Base-by-base conservation (phyloP, 1,140 invertebrate genomes). In the Drosophila mayri region DNA sequence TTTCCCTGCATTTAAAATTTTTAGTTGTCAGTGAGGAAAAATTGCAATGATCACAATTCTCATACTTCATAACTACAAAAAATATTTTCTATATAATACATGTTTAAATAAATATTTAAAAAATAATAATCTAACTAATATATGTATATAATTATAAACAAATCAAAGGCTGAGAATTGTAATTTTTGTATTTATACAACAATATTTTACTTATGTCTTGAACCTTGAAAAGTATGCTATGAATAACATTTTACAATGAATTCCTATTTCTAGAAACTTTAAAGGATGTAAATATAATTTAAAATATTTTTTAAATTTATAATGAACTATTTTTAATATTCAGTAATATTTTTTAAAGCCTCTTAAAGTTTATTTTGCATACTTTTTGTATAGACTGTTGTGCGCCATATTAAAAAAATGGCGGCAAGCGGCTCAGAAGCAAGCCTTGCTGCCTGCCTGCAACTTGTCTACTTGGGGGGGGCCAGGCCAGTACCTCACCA, bases 331-430 rank as follows among this genome's bases (percentile, higher is more conserved):
- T 32, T 25, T 6, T 12, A 30, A 1, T 10, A 16, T 28, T 20
- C 9, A 20, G 18, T 22, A 30, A 18, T 14, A 63, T 22, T 41
- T 58, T 58, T 40, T 40, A 12, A 25, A 14, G 28, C 20, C 37
- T 32, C 50, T 54, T 52, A 20, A 22, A 62, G 46, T 40, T 43
- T n/a, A 18, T 32, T 52, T 7, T 32, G 11, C 12, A n/a, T n/a
- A n/a, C n/a, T 76, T 49, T 67, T 57, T 46, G 22, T 55, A 38
- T 63, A 47, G 61, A 50, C 62, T 63, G 52, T 76, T 76, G 44
- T 81, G 74, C 67, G 72, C 77, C 81, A 81, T 90, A 90, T 90
- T 90, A 90, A 90, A 90, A 85, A 90, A 85, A 90, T 90, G 85
- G 85, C 85, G 85, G 81, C 79, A 90, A 44, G 85, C 71, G 63